Evolutionary conservation across 2,888 invertebrate genomes (phyloP), one percentile per base, ranked within the genome.

Genomic region (Idaea dimidiata): DNA sequence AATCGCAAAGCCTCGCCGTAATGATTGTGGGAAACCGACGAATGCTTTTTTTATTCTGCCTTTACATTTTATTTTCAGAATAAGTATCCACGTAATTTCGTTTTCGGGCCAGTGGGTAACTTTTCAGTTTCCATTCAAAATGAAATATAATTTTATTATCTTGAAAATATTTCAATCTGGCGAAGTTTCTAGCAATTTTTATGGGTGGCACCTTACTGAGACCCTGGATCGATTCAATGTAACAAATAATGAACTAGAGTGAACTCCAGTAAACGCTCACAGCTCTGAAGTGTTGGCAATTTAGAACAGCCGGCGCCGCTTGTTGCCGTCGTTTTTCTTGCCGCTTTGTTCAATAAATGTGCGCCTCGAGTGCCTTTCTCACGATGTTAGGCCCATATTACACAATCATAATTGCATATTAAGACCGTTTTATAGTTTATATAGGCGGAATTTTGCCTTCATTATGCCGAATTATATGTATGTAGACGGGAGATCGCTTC

Each of bases 321-420:
- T 86, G 87, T 86, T 83, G 81, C 81, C 83, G 79, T 79, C 89
- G 84, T 88, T 88, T 89, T 87, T 88, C 87, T 83, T 82, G 81
- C 82, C 82, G 78, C 85, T 86, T 84, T 83, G 84, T 86, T 86
- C 85, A 83, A 87, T 88, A 87, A 88, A 88, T 86, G 87, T 86
- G 80, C 79, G 82, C 74, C 75, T 75, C 71, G 79, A 84, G 80
- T 76, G 78, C 82, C 77, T 80, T 84, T 86, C 80, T 80, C 81
- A 81, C 80, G 73, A 77, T 80, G 80, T 82, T 80, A 79, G 77
- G 74, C 77, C 77, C 79, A 80, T 82, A 83, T 83, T 83, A 81
- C 80, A 75, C 72, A 75, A 73, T 77, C 79, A 80, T 79, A 77
- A 80, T 80, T 78, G 76, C 72, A 71, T 72, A 73, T 72, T 69